A percentile compares a stretch with the other conserved stretches of the same genome.
phyloP scores from a whole-genome alignment of 2,888 invertebrate species.

The Hyposoter didymator region DNA sequence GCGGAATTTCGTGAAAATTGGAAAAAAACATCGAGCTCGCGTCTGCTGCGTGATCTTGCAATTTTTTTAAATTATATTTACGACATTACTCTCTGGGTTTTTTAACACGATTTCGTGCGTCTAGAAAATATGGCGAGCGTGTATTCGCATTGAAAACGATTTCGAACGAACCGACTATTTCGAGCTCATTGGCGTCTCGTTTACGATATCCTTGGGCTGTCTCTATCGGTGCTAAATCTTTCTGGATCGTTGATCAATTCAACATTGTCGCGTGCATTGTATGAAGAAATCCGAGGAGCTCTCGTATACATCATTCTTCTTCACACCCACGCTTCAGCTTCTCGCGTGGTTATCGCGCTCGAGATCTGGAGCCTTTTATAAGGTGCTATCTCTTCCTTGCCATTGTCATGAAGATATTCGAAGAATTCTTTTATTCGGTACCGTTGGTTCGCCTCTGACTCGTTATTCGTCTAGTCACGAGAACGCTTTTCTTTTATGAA shows the following conservation, averaged over 20 bases:
- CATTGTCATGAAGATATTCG: slow-evolving; percentile 54
- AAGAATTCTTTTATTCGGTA: slow-evolving; percentile 14
- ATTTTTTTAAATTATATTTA: not conserved
- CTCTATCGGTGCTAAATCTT: slow-evolving; percentile 56
- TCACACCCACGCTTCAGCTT: slow-evolving; percentile 53
- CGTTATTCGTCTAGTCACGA: not conserved
- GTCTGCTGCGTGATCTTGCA: not conserved
- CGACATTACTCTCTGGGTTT: not conserved
- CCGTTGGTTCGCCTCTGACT: not conserved
- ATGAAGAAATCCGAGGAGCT: slow-evolving; percentile 1
- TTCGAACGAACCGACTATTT: not conserved
- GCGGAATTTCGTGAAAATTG: not conserved
- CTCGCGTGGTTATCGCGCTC: slow-evolving; percentile 50
- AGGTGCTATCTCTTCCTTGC: slow-evolving; percentile 24
- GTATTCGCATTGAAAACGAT: not conserved
- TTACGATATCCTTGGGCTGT: slow-evolving; percentile 1
- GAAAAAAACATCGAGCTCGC: not conserved
- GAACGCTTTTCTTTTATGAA: not conserved
- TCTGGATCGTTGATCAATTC: slow-evolving; percentile 73
- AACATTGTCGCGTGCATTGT: slow-evolving; percentile 68
- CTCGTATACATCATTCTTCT: slow-evolving; percentile 27
- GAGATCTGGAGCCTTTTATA: slow-evolving; percentile 51
- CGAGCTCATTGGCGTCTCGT: slow-evolving; percentile 5
- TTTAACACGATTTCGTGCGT: not conserved
- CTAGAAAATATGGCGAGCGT: not conserved